phyloP scores from a whole-genome alignment of 2,888 invertebrate genomes.

The Lordiphosa fenestrarum region DNA sequence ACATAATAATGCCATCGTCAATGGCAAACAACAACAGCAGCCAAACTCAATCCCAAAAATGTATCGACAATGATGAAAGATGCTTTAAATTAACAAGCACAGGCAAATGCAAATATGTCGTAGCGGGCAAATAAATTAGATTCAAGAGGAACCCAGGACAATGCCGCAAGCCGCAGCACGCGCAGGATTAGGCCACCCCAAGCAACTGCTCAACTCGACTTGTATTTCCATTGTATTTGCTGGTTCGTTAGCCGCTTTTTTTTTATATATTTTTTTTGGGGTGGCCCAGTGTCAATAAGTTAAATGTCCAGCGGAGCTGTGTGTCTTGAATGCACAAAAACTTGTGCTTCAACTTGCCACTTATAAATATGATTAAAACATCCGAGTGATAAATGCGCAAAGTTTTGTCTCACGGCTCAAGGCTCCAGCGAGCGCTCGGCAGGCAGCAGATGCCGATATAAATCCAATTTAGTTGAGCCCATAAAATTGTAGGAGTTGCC shows the following conservation, averaged over 20 bases:
- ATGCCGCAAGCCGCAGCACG: slow-evolving; percentile 64
- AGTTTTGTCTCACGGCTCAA: slow-evolving; percentile 37
- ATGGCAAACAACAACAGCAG: slow-evolving; percentile 50
- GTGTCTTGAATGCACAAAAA: slow-evolving; percentile 48
- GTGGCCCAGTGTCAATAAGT: slow-evolving; percentile 70
- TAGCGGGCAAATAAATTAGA: slow-evolving; percentile 72
- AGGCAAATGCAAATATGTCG: slow-evolving; percentile 61
- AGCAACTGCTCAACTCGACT: neutral
- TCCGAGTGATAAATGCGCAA: slow-evolving; percentile 67
- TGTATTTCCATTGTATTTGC: slow-evolving; percentile 59
- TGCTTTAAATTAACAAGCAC: slow-evolving; percentile 70
- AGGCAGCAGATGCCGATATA: slow-evolving; percentile 62
- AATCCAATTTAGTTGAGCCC: slow-evolving; percentile 73
- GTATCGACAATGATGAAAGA: slow-evolving; percentile 69
- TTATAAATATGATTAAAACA: slow-evolving; percentile 77
- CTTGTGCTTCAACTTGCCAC: slow-evolving; percentile 33
- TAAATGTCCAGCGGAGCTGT: slow-evolving; percentile 41
- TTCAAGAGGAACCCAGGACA: slow-evolving; percentile 60
- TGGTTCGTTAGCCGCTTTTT: slow-evolving; percentile 72
- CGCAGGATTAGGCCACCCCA: slow-evolving; percentile 49
- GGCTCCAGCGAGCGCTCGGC: neutral
- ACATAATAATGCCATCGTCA: slow-evolving; percentile 71
- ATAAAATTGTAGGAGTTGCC: slow-evolving; percentile 55
- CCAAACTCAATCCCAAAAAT: slow-evolving; percentile 41
- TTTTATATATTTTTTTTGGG: slow-evolving; percentile 24